phyloP scores from a whole-genome alignment of 2,888 invertebrate species.

The Melinaea menophilus region DNA sequence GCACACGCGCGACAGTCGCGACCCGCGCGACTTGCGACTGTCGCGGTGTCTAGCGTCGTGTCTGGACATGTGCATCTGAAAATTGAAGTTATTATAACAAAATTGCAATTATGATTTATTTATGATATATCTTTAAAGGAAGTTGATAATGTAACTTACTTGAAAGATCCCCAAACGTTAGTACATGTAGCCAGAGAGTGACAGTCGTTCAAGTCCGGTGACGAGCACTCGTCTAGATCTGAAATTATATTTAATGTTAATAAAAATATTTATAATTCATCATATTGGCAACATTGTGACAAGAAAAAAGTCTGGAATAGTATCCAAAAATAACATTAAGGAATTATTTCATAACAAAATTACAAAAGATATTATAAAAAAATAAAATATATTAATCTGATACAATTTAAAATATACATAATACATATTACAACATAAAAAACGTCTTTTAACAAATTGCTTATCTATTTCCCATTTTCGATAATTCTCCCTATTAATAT shows the following conservation, averaged over 20 bases:
- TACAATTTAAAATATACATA: too few species aligned
- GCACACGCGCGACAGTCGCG: slow-evolving; percentile 88
- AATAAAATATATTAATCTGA: too few species aligned
- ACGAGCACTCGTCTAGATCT: slow-evolving; percentile 93
- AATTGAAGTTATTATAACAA: background rate
- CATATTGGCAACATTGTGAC: too few species aligned
- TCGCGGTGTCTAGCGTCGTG: slow-evolving; percentile 86
- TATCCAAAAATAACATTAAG: too few species aligned
- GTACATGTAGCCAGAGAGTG: slow-evolving; percentile 86
- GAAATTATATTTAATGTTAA: slow-evolving; percentile 26
- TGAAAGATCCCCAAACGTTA: slow-evolving; percentile 91
- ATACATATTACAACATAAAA: too few species aligned
- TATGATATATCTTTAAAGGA: background rate
- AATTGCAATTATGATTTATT: background rate
- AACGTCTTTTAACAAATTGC: too few species aligned
- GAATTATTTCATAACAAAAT: too few species aligned
- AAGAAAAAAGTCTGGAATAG: too few species aligned
- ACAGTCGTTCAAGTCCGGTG: slow-evolving; percentile 90
- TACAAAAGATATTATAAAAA: too few species aligned
- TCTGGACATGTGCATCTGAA: slow-evolving; percentile 78
- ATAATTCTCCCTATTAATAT: too few species aligned
- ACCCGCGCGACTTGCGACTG: slow-evolving; percentile 84
- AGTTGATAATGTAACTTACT: slow-evolving; percentile 42
- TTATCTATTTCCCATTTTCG: too few species aligned
- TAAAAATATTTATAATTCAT: background rate